Evolutionary conservation across 2,113 vertebrate species (phyloP).

Genomic region (Bufo gargarizans): DNA sequence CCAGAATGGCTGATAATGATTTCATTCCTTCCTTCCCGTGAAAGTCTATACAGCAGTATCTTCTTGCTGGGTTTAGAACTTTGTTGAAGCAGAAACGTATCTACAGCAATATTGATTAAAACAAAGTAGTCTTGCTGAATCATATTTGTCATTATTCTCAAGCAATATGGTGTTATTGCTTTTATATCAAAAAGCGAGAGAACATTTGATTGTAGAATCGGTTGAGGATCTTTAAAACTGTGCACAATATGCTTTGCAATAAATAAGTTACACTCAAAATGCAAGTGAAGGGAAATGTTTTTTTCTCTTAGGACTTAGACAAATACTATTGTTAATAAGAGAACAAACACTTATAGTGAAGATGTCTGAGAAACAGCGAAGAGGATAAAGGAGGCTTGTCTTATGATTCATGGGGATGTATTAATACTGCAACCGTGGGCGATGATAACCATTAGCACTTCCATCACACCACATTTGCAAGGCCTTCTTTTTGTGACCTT

Average conservation of each 20-base stretch:
- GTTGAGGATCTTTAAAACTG: background rate
- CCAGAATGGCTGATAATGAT: background rate
- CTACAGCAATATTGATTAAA: slow-evolving; percentile 9
- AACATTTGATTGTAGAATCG: slow-evolving; percentile 41
- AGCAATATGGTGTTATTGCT: slow-evolving; percentile 16
- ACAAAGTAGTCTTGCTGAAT: slow-evolving; percentile 20
- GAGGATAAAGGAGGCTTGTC: background rate
- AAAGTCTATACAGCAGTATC: background rate
- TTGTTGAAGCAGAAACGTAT: background rate
- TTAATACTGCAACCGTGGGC: background rate
- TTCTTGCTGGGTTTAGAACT: background rate
- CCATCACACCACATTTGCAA: background rate
- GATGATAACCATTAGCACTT: background rate
- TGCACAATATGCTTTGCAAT: background rate
- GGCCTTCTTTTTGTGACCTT: background rate
- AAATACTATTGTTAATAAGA: slow-evolving; percentile 8
- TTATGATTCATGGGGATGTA: background rate
- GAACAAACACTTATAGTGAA: background rate
- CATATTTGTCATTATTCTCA: slow-evolving; percentile 19
- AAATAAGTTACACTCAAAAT: slow-evolving; percentile 14
- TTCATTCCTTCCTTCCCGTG: background rate
- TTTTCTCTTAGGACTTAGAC: background rate
- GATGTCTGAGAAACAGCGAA: background rate
- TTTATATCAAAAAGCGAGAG: slow-evolving; percentile 10
- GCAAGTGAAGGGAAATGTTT: background rate